Evolutionary conservation across 2,888 invertebrate species (phyloP).

Genomic region (Boloria selene): DNA sequence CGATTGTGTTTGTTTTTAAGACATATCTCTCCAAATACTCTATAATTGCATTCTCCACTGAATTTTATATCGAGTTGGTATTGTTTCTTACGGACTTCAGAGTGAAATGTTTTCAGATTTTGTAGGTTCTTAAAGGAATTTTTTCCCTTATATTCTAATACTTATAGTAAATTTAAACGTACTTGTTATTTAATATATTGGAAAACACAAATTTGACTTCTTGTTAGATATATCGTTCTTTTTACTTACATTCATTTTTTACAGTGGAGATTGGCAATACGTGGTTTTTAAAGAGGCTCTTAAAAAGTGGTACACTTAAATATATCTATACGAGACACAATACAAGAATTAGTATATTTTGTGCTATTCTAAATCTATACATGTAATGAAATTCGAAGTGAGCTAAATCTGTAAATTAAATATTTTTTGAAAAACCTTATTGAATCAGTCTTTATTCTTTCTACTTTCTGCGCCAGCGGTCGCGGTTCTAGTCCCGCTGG

Average conservation of each 20-base stretch:
- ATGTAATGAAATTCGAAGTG: too few relatives aligned
- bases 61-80: conserved; percentile 44
- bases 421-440: too few relatives aligned
- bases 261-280: conserved; percentile 34
- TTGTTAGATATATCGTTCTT: background rate
- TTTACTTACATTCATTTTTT: conserved; percentile 14
- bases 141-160: background rate
- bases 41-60: conserved; percentile 46
- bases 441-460: too few relatives aligned
- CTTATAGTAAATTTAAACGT: too few relatives aligned
- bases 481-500: too few relatives aligned
- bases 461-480: too few relatives aligned
- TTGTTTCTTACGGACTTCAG: conserved; percentile 58
- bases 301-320: too few relatives aligned
- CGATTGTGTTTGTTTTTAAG: too few relatives aligned
- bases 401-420: too few relatives aligned
- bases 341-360: too few relatives aligned
- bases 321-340: too few relatives aligned
- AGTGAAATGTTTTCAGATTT: background rate
- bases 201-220: background rate
- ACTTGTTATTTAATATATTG: background rate
- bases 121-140: background rate
- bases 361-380: too few relatives aligned
- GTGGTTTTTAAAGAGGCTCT: background rate
- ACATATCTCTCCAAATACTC: background rate